Evolutionary conservation across 2,888 invertebrate genomes (phyloP), one percentile per base, ranked within the genome.

Genomic region (Agriopis marginaria): DNA sequence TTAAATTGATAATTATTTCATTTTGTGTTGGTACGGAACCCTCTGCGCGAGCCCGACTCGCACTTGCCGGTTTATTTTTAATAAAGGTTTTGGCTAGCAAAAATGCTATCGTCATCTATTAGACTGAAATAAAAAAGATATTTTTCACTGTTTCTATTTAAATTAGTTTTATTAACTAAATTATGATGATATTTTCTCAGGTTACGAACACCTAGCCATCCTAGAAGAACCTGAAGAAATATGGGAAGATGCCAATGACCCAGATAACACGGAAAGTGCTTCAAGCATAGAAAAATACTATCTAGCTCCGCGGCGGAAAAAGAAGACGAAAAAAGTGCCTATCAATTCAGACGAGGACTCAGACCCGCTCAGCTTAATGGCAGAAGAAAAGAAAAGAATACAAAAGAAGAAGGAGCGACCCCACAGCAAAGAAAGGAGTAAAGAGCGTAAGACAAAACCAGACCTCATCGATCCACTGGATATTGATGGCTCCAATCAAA

Each of bases 141-240:
- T 42, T 51, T 51, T 51, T 14, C 7, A 51, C 0, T 23, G n/a
- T 40, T 14, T n/a, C 14, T 44, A 10, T 23, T 45, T n/a, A 11
- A 17, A 10, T 42, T 11, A 7, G 4, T 12, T n/a, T 39, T 55
- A 9, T 55, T 10, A 42, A 9, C 55, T 40, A 40, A 40, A 40
- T 8, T 55, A 9, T 14, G n/a, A 39, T 55, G 3, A 42, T 7
- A 39, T n/a, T 39, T 11, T 10, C 47, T 14, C 54, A 94, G 94
- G 94, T 69, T 94, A 94, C 69, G 94, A 94, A 78, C 93, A 94
- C 71, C 84, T 91, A 59, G 87, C 94, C 47, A 91, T 92, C 73
- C 77, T 86, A 7, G 90, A 88, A 71, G 91, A 90, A 49, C 86
- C 88, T 5, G 90, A 90, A 76, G 86, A 87, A 14, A 83, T 88